phyloP scores from a whole-genome alignment of 2,113 vertebrate genomes.

The Leucoraja erinaceus region DNA sequence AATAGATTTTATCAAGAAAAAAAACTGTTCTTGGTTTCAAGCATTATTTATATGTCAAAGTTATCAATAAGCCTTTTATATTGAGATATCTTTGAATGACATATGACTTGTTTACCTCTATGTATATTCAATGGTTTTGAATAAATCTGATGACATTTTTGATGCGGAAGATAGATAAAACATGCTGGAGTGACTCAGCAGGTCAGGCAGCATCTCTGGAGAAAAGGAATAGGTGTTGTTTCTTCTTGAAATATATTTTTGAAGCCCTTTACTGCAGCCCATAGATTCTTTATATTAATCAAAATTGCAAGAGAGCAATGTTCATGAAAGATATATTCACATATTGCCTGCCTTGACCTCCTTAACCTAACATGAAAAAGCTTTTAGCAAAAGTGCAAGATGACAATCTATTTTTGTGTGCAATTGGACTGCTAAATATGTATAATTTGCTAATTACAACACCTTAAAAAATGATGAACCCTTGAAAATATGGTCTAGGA shows the following conservation, averaged over 20 bases:
- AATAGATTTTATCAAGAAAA: not conserved
- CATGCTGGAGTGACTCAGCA: too few species aligned
- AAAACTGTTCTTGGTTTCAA: not conserved
- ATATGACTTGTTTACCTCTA: not conserved
- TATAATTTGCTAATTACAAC: not conserved
- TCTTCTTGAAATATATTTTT: not conserved
- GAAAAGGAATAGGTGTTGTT: too few species aligned
- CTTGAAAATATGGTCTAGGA: not conserved
- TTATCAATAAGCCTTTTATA: not conserved
- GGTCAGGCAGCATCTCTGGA: too few species aligned
- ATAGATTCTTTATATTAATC: not conserved
- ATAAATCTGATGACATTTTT: not conserved
- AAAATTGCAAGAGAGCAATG: not conserved
- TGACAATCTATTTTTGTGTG: not conserved
- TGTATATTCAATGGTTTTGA: not conserved
- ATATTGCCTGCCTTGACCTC: not conserved
- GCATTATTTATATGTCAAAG: not conserved
- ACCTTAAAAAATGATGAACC: not conserved
- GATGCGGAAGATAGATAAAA: too few species aligned
- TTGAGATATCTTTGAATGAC: not conserved
- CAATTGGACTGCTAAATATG: not conserved
- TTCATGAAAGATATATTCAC: not conserved
- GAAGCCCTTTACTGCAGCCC: not conserved
- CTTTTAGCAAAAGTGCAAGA: not conserved
- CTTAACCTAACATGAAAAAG: not conserved